These are phyloP conservation scores for Microtus ochrogaster DNA, from an alignment of 2,113 vertebrate species.

Conservation along the genomic window DNA sequence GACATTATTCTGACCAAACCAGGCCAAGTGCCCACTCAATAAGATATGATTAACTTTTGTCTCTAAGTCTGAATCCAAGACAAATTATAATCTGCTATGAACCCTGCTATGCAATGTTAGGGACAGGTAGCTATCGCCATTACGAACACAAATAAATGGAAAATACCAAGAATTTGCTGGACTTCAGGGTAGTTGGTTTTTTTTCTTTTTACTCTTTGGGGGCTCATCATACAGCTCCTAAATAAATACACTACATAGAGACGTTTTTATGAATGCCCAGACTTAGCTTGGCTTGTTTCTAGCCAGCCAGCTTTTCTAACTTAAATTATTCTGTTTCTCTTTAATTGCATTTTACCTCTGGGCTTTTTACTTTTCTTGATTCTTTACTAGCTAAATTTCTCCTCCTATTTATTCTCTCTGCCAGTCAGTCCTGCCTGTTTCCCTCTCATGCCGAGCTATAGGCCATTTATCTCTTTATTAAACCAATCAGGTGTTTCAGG, in stretches of 20 bases:
- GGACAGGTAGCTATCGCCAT: not conserved
- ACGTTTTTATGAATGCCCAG: not conserved
- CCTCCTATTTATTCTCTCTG: not conserved
- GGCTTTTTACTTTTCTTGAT: not conserved
- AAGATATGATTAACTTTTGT: not conserved
- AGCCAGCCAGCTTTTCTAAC: not conserved
- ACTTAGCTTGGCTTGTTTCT: not conserved
- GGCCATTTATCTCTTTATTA: not conserved
- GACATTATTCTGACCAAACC: not conserved
- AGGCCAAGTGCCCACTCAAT: not conserved
- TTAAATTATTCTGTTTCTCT: not conserved
- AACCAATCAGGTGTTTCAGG: not conserved
- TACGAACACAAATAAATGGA: not conserved
- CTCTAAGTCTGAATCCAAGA: not conserved
- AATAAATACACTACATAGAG: not conserved
- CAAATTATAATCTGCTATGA: not conserved
- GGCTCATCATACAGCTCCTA: not conserved
- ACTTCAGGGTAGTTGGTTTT: not conserved
- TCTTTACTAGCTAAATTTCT: not conserved
- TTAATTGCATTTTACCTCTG: not conserved
- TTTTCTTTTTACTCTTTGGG: not conserved
- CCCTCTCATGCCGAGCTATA: not conserved
- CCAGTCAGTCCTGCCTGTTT: not conserved
- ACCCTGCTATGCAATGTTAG: not conserved
- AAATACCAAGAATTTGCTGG: not conserved